Evolutionary conservation across 1,140 invertebrate species (phyloP).

Genomic region (Heliconius himera): DNA sequence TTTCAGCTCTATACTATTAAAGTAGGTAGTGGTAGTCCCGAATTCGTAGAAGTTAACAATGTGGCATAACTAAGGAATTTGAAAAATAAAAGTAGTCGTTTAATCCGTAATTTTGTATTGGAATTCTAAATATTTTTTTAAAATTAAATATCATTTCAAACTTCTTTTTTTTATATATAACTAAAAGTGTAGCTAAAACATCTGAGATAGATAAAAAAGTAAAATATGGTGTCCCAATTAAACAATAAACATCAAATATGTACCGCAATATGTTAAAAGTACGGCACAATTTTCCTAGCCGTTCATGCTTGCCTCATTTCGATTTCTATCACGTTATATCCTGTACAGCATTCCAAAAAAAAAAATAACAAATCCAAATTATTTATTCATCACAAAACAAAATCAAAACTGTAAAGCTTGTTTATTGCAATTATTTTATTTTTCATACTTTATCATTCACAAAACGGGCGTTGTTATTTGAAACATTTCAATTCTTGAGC

Average conservation of each 20-base stretch:
- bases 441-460: conserved; percentile 34
- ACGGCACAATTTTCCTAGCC: background rate
- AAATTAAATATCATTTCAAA: background rate
- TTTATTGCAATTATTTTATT: conserved; percentile 29
- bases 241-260: no score
- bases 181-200: no score
- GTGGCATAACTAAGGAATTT: background rate
- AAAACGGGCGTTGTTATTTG: conserved; percentile 41
- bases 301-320: background rate
- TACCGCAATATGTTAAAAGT: background rate
- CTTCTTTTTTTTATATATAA: no score
- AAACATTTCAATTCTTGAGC: conserved; percentile 52
- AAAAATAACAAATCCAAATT: background rate
- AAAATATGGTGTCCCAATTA: no score
- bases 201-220: background rate
- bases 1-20: no score
- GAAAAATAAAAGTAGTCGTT: background rate
- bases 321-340: background rate
- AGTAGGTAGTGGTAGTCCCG: no score
- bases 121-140: no score
- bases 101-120: background rate
- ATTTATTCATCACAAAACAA: background rate
- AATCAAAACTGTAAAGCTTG: background rate
- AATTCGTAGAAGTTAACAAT: no score
- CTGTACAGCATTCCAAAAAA: background rate